A percentile compares a stretch with the other conserved stretches of the same genome.
Evolutionary conservation across 2,797 vertebrate genomes (phyloP).

Genomic region (Carduelis carduelis): DNA sequence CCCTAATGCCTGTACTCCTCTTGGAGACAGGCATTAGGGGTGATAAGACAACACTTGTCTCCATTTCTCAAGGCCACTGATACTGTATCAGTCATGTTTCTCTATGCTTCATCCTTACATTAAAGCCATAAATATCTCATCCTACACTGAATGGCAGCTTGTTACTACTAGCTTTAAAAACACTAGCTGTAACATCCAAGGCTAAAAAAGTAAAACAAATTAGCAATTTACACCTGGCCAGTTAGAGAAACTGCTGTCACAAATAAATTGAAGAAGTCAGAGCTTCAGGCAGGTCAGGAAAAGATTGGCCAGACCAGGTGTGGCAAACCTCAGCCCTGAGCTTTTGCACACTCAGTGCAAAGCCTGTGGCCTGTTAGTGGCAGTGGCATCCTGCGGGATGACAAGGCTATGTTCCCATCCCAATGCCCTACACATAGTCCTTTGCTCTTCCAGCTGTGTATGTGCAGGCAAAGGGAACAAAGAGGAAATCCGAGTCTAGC

Average conservation of each 20-base stretch:
- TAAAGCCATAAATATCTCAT: background rate
- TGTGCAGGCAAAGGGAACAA: rapidly evolving
- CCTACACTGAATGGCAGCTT: background rate
- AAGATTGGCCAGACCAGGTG: background rate
- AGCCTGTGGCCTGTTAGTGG: background rate
- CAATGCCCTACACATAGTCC: rapidly evolving
- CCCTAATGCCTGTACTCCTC: background rate
- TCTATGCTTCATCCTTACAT: background rate
- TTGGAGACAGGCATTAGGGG: background rate
- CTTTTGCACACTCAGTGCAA: background rate
- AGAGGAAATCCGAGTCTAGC: background rate
- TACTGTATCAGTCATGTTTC: background rate
- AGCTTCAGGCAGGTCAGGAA: background rate
- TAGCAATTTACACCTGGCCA: background rate
- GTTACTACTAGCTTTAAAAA: background rate
- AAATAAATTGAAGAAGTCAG: background rate
- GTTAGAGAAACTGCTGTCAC: background rate
- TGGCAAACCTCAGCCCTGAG: background rate
- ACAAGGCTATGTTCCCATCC: rapidly evolving
- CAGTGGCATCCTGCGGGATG: background rate
- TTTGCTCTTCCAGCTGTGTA: rapidly evolving
- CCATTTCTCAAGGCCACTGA: background rate
- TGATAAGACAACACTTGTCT: background rate
- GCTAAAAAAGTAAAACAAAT: background rate
- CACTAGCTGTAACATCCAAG: background rate